Evolutionary conservation across 2,888 invertebrate genomes (phyloP), one percentile per base, ranked within the genome.

Genomic region (Eilema sororculum): DNA sequence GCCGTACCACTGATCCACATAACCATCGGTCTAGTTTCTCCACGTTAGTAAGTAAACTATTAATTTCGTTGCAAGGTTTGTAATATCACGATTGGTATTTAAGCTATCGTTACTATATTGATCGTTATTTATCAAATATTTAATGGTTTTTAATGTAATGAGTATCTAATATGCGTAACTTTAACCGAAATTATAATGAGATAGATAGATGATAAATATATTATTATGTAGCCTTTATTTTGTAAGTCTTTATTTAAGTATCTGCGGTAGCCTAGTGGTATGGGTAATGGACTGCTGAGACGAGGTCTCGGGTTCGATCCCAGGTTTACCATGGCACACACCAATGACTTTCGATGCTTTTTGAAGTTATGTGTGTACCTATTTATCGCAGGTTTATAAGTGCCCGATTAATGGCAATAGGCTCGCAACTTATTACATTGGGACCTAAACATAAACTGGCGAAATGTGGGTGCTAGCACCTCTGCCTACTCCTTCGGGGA

Each of bases 1-100:
- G 93, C 85, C 85, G 80, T 58, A 56, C 67, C 63, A 79, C 74
- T 76, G 81, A 75, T 79, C 84, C 58, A 81, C 76, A 77, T 79
- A 69, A 72, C 63, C 10, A 65, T 24, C 59, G 46, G n/a, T 46
- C 37, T 69, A 74, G 75, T 78, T 80, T 77, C 73, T 80, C 67
- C 71, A 52, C 63, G 69, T 74, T 68, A 37, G 61, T 57, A 22
- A 13, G 68, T 65, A 67, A 71, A 78, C 63, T 65, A 73, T 74
- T 68, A 75, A 77, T 79, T 60, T 69, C 9, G 52, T 67, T 13
- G 33, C 85, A 86, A 87, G 86, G 87, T 79, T 72, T 58, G 24
- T 57, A 56, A 13, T 2, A 33, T 72, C 81, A 83, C 82, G 84
- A 64, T 76, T 79, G 76, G 41, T 73, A 82, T 82, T 82, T 77